These are phyloP conservation scores for Cygnus buccinator DNA, from an alignment of 2,113 vertebrate genomes.

Conservation along the genomic window DNA sequence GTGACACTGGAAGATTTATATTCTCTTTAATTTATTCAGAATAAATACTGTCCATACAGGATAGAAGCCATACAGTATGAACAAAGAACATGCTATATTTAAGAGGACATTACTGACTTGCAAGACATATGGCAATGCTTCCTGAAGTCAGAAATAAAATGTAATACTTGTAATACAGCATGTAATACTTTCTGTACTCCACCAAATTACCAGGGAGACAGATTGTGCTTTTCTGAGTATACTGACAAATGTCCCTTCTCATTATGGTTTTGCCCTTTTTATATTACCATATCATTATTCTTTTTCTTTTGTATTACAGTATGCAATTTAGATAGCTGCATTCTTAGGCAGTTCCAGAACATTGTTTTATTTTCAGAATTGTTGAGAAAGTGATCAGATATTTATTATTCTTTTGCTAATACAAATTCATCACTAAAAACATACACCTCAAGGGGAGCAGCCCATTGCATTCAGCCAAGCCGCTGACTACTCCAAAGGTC, in stretches of 20 bases:
- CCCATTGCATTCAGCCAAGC: not conserved
- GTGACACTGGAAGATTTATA: constrained; percentile 22
- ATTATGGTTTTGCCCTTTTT: constrained; percentile 61
- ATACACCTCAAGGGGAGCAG: not conserved
- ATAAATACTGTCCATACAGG: not conserved
- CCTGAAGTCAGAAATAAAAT: constrained; percentile 71
- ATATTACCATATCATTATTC: constrained; percentile 56
- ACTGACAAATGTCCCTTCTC: constrained; percentile 68
- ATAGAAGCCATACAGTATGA: not conserved
- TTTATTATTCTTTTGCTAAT: not conserved
- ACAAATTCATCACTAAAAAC: not conserved
- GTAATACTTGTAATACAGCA: constrained; percentile 56
- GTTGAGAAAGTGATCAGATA: constrained; percentile 18
- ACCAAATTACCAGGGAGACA: constrained; percentile 69
- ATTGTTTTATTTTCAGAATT: constrained; percentile 36
- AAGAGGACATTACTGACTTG: constrained; percentile 66
- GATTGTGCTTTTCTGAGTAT: constrained; percentile 66
- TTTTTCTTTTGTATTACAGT: constrained; percentile 41
- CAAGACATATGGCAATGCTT: constrained; percentile 71
- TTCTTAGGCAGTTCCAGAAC: constrained; percentile 28
- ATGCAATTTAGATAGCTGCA: constrained; percentile 17
- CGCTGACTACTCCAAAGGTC: not conserved
- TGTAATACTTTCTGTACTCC: constrained; percentile 69
- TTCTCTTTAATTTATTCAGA: constrained; percentile 14
- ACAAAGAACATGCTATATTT: constrained; percentile 60